These are phyloP conservation scores for Myopa testacea DNA, from an alignment of 2,888 invertebrate genomes.

Conservation along the genomic window DNA sequence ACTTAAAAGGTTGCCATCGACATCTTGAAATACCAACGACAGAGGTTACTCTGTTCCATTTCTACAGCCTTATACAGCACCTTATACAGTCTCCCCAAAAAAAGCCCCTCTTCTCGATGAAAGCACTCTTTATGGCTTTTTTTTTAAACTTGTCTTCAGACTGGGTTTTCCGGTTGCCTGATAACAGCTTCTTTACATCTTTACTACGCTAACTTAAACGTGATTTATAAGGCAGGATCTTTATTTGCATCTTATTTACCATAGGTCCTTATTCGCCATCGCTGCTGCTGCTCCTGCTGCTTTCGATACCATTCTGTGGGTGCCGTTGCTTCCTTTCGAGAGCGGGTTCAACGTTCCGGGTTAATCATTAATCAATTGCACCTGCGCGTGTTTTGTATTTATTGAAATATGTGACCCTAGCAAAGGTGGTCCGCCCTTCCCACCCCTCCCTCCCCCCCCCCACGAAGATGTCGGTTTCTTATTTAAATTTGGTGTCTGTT, in stretches of 20 bases:
- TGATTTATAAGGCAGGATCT: conserved; percentile 27
- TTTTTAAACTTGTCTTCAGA: not conserved
- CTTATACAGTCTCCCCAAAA: not conserved
- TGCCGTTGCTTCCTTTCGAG: not conserved
- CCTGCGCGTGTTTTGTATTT: not conserved
- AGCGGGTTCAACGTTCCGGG: not conserved
- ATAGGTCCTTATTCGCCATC: too few species aligned
- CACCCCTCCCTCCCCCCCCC: too few species aligned
- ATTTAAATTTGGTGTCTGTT: too few species aligned
- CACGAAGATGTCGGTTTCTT: too few species aligned
- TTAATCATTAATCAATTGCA: conserved; percentile 25
- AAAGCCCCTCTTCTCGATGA: not conserved
- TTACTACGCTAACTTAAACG: conserved; percentile 11
- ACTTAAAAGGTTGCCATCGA: not conserved
- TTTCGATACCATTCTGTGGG: not conserved
- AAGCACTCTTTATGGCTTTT: not conserved
- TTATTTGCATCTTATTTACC: conserved; percentile 1
- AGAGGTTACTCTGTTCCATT: not conserved
- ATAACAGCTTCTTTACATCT: not conserved
- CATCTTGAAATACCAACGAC: not conserved
- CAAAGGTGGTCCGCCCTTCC: too few species aligned
- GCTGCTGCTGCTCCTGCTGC: too few species aligned
- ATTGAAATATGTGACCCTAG: not conserved
- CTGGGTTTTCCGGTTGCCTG: not conserved
- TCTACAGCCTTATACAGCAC: not conserved